Conservation (phyloP, 2,113 vertebrate species). For the Raphicerus campestris region DNA sequence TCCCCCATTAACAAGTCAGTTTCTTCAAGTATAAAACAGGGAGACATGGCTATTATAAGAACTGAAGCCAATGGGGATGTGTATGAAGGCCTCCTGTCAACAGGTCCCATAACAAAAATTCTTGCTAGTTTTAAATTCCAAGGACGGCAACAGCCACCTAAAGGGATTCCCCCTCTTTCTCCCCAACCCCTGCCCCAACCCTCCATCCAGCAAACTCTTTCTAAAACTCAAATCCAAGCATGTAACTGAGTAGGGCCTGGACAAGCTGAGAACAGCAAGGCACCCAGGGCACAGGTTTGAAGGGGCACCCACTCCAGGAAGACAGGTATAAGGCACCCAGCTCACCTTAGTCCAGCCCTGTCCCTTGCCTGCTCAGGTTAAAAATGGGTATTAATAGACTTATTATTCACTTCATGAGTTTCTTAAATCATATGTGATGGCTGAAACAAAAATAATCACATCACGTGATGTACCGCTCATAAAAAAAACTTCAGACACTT, state of each 20-base stretch:
- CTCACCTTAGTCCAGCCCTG: not conserved
- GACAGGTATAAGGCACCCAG: not conserved
- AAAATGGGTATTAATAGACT: not conserved
- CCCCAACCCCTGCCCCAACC: rapidly evolving
- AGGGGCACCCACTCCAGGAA: not conserved
- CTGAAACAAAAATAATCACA: not conserved
- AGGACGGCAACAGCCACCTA: not conserved
- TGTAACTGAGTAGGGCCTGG: not conserved
- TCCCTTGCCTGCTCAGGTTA: not conserved
- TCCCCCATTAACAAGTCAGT: not conserved
- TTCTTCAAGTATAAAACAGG: not conserved
- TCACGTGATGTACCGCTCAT: not conserved
- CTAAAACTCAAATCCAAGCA: not conserved
- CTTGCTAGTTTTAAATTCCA: not conserved
- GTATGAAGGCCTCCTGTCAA: not conserved
- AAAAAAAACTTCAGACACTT: not conserved
- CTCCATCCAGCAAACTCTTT: not conserved
- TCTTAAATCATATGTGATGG: not conserved
- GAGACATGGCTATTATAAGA: rapidly evolving
- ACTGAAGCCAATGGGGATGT: rapidly evolving
- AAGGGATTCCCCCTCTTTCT: no score
- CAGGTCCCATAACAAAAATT: not conserved
- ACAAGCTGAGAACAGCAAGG: not conserved
- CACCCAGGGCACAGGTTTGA: rapidly evolving
- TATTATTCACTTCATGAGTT: not conserved